Evolutionary conservation across 2,888 invertebrate genomes (phyloP).

Genomic region (Dioctria rufipes): DNA sequence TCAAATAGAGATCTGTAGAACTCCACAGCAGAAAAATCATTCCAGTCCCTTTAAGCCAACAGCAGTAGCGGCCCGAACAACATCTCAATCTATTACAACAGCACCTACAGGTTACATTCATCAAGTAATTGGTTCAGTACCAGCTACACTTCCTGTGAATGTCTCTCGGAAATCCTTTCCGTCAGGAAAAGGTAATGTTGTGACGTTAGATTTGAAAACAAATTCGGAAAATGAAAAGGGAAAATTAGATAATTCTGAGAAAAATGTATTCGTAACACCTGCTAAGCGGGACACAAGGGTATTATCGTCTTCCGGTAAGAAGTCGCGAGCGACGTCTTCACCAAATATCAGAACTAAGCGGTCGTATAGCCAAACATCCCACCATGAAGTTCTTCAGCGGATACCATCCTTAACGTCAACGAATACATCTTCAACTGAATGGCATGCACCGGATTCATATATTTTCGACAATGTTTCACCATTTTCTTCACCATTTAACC

Average conservation of each 20-base stretch:
- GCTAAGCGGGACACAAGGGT: constrained; percentile 60
- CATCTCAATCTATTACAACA: constrained; percentile 17
- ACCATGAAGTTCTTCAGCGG: constrained; percentile 76
- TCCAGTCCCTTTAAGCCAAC: constrained; percentile 66
- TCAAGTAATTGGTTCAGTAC: constrained; percentile 12
- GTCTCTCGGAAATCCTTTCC: constrained; percentile 5
- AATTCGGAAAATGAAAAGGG: constrained; percentile 14
- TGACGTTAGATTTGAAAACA: not conserved
- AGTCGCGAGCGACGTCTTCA: constrained; percentile 46
- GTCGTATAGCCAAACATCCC: constrained; percentile 64
- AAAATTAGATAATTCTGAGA: constrained; percentile 23
- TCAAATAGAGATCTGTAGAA: constrained; percentile 25
- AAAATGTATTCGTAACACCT: constrained; percentile 54
- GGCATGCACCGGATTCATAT: constrained; percentile 74
- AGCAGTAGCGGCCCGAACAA: constrained; percentile 17
- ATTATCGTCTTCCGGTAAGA: constrained; percentile 55
- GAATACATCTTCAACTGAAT: constrained; percentile 62
- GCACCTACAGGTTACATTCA: constrained; percentile 18
- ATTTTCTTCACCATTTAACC: constrained; percentile 56
- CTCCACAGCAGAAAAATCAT: constrained; percentile 64
- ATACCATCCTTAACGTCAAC: constrained; percentile 72
- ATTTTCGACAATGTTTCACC: constrained; percentile 70
- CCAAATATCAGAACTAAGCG: constrained; percentile 55
- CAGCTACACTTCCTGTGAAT: not conserved
- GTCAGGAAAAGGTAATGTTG: not conserved